A percentile compares a stretch with the other conserved stretches of the same genome.
Evolutionary conservation across 2,113 vertebrate species (phyloP).

Genomic region (Atlantisia rogersi): DNA sequence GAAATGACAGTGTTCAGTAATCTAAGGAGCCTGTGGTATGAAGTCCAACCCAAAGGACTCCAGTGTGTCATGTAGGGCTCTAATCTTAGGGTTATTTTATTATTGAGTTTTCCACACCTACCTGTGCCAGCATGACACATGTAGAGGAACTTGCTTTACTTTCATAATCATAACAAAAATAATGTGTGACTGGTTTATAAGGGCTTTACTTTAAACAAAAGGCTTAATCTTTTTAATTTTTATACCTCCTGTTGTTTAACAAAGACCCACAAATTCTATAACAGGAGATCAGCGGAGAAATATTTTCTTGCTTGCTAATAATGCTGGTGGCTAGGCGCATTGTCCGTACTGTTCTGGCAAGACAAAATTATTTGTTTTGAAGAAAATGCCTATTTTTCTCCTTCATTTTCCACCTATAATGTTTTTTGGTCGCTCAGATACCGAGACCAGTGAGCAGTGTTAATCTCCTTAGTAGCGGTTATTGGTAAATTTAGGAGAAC

Average conservation of each 20-base stretch:
- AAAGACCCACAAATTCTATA: background rate
- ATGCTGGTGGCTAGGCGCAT: background rate
- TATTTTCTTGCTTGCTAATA: background rate
- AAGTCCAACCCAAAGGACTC: background rate
- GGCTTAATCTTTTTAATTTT: background rate
- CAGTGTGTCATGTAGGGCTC: background rate
- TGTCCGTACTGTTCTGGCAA: background rate
- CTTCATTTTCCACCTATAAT: background rate
- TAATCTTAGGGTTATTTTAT: background rate
- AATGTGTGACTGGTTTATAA: background rate
- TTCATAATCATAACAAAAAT: background rate
- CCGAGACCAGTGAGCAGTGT: background rate
- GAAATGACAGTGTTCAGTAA: background rate
- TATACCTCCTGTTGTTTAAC: background rate
- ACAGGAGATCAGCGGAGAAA: background rate
- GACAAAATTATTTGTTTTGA: background rate
- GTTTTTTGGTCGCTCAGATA: background rate
- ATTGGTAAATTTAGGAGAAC: background rate
- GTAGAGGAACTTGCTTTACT: background rate
- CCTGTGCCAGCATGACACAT: background rate
- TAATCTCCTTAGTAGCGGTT: background rate
- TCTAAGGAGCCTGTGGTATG: background rate
- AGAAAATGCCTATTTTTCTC: background rate
- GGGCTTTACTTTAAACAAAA: background rate
- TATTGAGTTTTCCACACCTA: background rate